Conservation (phyloP, 1,140 invertebrate genomes). For the Dinoponera quadriceps region DNA sequence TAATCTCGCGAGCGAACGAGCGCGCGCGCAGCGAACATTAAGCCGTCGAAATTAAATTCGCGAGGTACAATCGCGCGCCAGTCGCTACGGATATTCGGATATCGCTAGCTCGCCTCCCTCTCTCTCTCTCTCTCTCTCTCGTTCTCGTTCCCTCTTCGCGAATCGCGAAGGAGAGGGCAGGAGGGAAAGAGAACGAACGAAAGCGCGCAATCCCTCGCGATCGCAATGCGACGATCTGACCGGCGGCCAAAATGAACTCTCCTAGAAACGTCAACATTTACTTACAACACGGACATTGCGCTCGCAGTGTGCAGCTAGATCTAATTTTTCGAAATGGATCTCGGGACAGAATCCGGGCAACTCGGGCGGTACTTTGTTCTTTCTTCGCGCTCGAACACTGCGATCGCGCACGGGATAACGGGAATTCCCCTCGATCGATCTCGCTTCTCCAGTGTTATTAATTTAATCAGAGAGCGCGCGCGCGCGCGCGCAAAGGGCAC, state of each 20-base stretch:
- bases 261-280: conserved; percentile 37
- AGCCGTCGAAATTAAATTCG: conserved; percentile 44
- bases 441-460: background rate
- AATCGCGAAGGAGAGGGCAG: too few species aligned
- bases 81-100: conserved; percentile 24
- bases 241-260: conserved; percentile 22
- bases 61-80: conserved; percentile 7
- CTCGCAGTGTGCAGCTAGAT: conserved; percentile 8
- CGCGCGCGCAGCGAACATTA: background rate
- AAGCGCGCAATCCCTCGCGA: conserved; percentile 10
- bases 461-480: background rate
- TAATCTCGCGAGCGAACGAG: conserved; percentile 36
- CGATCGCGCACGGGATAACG: background rate
- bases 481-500: too few species aligned
- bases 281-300: conserved; percentile 36
- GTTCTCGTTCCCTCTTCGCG: background rate
- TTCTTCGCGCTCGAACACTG: background rate
- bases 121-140: conserved; percentile 25
- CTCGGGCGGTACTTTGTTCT: background rate
- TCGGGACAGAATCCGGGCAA: conserved; percentile 1
- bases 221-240: background rate
- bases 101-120: background rate
- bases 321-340: conserved; percentile 45
- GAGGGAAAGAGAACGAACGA: background rate
- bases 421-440: background rate